Conservation (phyloP, 2,797 vertebrate species). For the Pelodytes ibericus region DNA sequence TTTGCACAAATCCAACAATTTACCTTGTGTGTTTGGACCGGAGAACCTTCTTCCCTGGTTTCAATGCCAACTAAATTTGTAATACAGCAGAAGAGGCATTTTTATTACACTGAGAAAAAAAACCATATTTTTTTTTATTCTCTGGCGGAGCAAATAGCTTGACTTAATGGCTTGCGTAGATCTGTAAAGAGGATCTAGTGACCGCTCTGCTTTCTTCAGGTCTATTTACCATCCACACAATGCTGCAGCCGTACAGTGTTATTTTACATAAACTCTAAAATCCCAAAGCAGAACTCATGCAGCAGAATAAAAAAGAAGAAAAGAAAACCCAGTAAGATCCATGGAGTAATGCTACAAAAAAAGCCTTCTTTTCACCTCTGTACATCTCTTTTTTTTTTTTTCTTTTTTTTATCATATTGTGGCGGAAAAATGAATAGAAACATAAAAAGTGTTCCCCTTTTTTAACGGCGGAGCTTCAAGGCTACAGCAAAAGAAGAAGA, state of each 20-base stretch:
- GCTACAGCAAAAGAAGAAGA: constrained; percentile 39
- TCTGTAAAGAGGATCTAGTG: not conserved
- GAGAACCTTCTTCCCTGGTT: too few relatives aligned
- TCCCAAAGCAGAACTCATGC: constrained; percentile 23
- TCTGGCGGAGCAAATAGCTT: too few relatives aligned
- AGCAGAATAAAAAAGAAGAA: constrained; percentile 45
- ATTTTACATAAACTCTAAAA: constrained; percentile 14
- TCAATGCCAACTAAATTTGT: too few relatives aligned
- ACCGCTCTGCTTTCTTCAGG: not conserved
- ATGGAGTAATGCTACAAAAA: constrained; percentile 18
- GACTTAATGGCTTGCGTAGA: too few relatives aligned
- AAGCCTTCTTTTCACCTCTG: constrained; percentile 34
- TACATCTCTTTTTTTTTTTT: too few relatives aligned
- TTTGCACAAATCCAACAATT: too few relatives aligned
- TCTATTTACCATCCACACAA: not conserved
- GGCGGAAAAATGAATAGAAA: constrained; percentile 45
- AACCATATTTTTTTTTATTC: too few relatives aligned
- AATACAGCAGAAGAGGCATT: too few relatives aligned
- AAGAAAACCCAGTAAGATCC: constrained; percentile 12
- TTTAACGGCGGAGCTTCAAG: constrained; percentile 46
- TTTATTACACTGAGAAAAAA: too few relatives aligned
- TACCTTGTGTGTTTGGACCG: too few relatives aligned
- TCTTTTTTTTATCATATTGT: constrained; percentile 55
- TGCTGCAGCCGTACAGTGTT: not conserved
- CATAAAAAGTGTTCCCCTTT: constrained; percentile 44